Evolutionary conservation across 2,888 invertebrate genomes (phyloP).

Genomic region (Parnassius glacialis): DNA sequence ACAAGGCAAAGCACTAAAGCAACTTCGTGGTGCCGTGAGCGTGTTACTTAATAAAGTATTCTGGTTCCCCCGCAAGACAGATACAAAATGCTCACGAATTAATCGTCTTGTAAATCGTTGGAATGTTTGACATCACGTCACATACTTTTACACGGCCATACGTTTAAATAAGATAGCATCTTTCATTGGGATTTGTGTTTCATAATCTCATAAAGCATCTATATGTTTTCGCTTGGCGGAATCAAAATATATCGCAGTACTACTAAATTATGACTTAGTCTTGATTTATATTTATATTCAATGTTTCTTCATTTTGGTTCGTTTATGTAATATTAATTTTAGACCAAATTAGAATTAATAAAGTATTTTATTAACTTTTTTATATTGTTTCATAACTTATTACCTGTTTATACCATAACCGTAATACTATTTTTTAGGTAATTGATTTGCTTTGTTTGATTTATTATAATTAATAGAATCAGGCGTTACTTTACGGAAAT

Average conservation of each 20-base stretch:
- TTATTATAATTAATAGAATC: too few species aligned
- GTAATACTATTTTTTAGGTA: too few species aligned
- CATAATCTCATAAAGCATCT: conserved; percentile 18
- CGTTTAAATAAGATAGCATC: conserved; percentile 23
- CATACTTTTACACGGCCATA: conserved; percentile 24
- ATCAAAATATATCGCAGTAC: not conserved
- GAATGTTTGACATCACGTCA: conserved; percentile 38
- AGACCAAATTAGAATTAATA: too few species aligned
- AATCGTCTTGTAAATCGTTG: conserved; percentile 30
- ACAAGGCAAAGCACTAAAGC: not conserved
- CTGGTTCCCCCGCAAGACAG: conserved; percentile 11
- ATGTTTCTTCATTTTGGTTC: not conserved
- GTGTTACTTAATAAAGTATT: conserved; percentile 16
- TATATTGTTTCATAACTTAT: too few species aligned
- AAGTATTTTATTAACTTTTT: too few species aligned
- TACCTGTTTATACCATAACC: too few species aligned
- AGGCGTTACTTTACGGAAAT: too few species aligned
- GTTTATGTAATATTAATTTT: not conserved
- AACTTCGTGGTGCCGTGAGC: not conserved
- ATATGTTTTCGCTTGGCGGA: conserved; percentile 8
- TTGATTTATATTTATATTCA: not conserved
- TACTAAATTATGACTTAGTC: not conserved
- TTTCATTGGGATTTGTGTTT: conserved; percentile 11
- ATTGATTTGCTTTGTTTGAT: too few species aligned
- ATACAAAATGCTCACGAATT: conserved; percentile 29